These are phyloP conservation scores for Carcinoscorpius rotundicauda DNA, from an alignment of 1,140 invertebrate genomes.

Conservation along the genomic window DNA sequence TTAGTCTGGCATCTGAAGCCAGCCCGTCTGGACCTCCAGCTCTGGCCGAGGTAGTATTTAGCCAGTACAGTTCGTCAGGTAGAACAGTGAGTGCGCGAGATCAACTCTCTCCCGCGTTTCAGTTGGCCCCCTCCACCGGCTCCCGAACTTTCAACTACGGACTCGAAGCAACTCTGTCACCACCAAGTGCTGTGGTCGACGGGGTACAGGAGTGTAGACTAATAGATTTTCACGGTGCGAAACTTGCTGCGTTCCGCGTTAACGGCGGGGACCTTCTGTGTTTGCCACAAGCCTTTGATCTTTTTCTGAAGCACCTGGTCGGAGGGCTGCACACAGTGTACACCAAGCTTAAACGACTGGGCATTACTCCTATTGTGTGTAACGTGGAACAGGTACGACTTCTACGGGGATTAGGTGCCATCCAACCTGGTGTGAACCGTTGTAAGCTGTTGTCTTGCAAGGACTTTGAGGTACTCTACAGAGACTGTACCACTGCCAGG, in stretches of 20 bases:
- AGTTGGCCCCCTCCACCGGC: too few species aligned
- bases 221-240: slow-evolving; percentile 90
- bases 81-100: too few species aligned
- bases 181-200: slow-evolving; percentile 43
- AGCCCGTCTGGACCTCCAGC: too few species aligned
- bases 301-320: slow-evolving; percentile 96
- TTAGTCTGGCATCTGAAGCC: too few species aligned
- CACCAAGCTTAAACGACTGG: slow-evolving; percentile 94
- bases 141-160: too few species aligned
- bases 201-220: slow-evolving; percentile 92
- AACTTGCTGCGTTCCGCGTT: slow-evolving; percentile 95
- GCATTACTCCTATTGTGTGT: slow-evolving; percentile 96
- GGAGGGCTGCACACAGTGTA: slow-evolving; percentile 98
- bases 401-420: slow-evolving; percentile 89
- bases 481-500: slow-evolving; percentile 99
- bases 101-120: too few species aligned
- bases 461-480: slow-evolving; percentile 97
- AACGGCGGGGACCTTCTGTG: slow-evolving; percentile 95
- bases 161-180: slow-evolving; percentile 2
- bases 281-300: slow-evolving; percentile 94
- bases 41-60: too few species aligned
- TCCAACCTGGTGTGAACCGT: slow-evolving; percentile 96
- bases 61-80: too few species aligned
- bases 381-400: slow-evolving; percentile 99
- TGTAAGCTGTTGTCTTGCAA: slow-evolving; percentile 97